Conservation (phyloP, 1,140 invertebrate species). For the Scaptodrosophila lebanonensis region DNA sequence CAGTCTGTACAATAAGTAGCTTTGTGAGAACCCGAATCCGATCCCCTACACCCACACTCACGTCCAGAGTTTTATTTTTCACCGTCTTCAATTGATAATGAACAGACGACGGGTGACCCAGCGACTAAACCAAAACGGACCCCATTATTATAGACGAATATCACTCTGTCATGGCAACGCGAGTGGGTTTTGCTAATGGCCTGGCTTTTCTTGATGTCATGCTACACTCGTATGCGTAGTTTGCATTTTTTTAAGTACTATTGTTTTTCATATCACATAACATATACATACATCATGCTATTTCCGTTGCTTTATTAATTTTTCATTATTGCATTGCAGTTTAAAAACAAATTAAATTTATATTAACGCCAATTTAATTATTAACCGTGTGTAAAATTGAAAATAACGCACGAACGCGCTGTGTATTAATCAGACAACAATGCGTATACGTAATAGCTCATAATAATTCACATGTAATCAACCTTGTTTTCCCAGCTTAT, state of each 20-base stretch:
- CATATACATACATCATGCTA: slow-evolving; percentile 3
- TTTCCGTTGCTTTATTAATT: slow-evolving; percentile 12
- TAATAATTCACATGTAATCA: too few relatives aligned
- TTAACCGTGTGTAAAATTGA: slow-evolving; percentile 10
- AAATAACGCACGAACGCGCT: slow-evolving; percentile 18
- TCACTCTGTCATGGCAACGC: slow-evolving; percentile 23
- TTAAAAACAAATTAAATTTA: slow-evolving; percentile 21
- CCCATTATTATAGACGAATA: slow-evolving; percentile 38
- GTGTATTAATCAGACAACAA: slow-evolving; percentile 4
- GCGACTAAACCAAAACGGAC: slow-evolving; percentile 41
- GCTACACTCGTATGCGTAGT: not conserved
- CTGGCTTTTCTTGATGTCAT: not conserved
- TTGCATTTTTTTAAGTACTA: too few relatives aligned
- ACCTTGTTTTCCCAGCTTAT: too few relatives aligned
- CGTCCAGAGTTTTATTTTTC: slow-evolving; percentile 3
- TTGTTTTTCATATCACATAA: not conserved
- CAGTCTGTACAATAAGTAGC: too few relatives aligned
- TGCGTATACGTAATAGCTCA: slow-evolving; percentile 6
- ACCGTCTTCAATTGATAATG: slow-evolving; percentile 50
- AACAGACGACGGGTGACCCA: slow-evolving; percentile 35
- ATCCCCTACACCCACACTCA: slow-evolving; percentile 8
- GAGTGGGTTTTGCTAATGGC: not conserved
- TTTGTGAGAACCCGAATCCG: not conserved
- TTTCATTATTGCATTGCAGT: slow-evolving; percentile 15
- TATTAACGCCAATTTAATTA: slow-evolving; percentile 33